phyloP scores from a whole-genome alignment of 2,888 invertebrate species.

The Cantharis rufa region DNA sequence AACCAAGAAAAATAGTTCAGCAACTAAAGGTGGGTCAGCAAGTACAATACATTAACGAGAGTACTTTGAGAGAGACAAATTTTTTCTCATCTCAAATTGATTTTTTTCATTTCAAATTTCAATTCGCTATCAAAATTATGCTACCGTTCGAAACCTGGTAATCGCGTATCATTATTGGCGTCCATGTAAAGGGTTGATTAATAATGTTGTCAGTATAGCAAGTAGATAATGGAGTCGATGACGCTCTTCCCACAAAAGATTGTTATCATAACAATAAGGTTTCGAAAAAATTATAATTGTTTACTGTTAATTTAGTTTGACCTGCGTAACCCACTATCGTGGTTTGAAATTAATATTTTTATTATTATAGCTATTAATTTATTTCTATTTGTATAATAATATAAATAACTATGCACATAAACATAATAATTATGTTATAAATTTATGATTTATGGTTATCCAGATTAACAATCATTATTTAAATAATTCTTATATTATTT shows the following conservation, averaged over 20 bases:
- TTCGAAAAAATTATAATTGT: background rate
- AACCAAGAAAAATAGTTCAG: background rate
- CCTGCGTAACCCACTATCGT: background rate
- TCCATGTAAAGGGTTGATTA: background rate
- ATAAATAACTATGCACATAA: background rate
- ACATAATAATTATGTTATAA: background rate
- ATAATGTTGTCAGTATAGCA: background rate
- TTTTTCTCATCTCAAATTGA: background rate
- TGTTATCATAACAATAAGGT: background rate
- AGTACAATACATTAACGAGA: background rate
- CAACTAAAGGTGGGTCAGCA: background rate
- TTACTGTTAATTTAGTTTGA: background rate
- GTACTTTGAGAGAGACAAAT: background rate
- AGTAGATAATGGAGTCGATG: background rate
- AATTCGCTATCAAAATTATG: background rate
- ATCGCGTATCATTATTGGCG: background rate
- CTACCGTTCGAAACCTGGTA: background rate
- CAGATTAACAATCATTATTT: background rate
- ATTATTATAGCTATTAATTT: background rate
- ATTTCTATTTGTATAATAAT: background rate
- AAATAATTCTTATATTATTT: background rate
- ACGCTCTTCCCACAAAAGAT: background rate
- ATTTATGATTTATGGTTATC: background rate
- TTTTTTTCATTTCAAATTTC: background rate
- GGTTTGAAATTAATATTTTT: background rate